Evolutionary conservation across 2,113 vertebrate genomes (phyloP).

Genomic region (Pteropus alecto): DNA sequence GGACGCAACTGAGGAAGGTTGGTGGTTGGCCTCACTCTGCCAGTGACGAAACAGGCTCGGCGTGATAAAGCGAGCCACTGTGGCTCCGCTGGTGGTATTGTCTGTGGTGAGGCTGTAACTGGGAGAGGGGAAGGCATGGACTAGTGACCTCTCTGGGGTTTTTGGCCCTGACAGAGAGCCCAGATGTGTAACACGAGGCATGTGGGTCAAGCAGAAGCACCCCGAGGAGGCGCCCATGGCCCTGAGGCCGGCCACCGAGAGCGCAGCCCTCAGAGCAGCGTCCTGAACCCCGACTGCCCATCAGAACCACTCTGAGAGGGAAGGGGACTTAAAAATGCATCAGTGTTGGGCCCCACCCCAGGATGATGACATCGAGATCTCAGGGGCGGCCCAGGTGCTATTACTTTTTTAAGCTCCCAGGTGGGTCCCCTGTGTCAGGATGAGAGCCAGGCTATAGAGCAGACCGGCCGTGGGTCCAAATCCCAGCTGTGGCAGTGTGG

Average conservation of each 20-base stretch:
- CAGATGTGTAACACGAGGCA: no score
- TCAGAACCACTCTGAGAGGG: background rate
- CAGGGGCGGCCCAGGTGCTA: fast-evolving
- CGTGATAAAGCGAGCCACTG: background rate
- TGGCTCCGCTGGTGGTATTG: fast-evolving
- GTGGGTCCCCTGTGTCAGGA: fast-evolving
- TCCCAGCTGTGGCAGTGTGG: background rate
- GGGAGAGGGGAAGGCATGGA: fast-evolving
- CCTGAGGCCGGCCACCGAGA: fast-evolving
- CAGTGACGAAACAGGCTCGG: background rate
- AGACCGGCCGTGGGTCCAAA: background rate
- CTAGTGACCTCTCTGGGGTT: background rate
- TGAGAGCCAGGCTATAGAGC: background rate
- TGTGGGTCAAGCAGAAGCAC: fast-evolving
- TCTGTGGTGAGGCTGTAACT: fast-evolving
- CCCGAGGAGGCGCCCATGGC: fast-evolving
- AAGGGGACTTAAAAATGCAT: fast-evolving
- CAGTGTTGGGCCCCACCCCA: fast-evolving
- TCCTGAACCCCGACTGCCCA: fast-evolving
- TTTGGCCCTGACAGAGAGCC: background rate
- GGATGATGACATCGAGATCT: background rate
- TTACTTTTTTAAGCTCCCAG: fast-evolving
- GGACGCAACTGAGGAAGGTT: background rate
- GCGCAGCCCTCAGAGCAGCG: fast-evolving
- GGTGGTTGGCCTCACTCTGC: background rate